Conservation (phyloP, 2,113 vertebrate genomes). For the Columba janthina region DNA sequence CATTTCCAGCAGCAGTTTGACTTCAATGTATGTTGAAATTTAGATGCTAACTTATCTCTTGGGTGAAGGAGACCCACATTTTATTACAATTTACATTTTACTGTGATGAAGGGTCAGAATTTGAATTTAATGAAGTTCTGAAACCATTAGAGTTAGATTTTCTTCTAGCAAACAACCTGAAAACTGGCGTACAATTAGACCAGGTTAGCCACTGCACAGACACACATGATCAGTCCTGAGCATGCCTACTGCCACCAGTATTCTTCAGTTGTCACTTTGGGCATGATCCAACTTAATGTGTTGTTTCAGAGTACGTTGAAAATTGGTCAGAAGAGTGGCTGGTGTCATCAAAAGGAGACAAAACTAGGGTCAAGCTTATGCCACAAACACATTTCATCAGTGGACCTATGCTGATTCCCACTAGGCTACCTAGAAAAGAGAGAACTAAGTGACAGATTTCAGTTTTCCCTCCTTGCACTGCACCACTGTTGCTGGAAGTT, state of each 20-base stretch:
- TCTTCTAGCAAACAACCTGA: neutral
- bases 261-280: neutral
- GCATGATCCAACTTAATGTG: neutral
- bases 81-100: neutral
- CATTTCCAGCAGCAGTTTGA: neutral
- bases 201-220: neutral
- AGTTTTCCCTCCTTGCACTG: neutral
- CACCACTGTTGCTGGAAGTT: neutral
- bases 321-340: neutral
- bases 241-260: neutral
- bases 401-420: neutral
- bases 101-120: neutral
- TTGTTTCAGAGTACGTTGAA: neutral
- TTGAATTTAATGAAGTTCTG: neutral
- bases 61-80: neutral
- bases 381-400: neutral
- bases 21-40: neutral
- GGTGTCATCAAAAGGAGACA: neutral
- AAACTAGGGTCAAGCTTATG: neutral
- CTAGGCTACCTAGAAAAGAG: neutral
- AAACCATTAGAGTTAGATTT: neutral
- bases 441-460: neutral
- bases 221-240: neutral
- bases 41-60: neutral
- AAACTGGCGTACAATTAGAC: neutral